A percentile compares a stretch with the other conserved stretches of the same genome.
Conservation (phyloP, 2,113 vertebrate genomes). For the Thamnophis sirtalis region DNA sequence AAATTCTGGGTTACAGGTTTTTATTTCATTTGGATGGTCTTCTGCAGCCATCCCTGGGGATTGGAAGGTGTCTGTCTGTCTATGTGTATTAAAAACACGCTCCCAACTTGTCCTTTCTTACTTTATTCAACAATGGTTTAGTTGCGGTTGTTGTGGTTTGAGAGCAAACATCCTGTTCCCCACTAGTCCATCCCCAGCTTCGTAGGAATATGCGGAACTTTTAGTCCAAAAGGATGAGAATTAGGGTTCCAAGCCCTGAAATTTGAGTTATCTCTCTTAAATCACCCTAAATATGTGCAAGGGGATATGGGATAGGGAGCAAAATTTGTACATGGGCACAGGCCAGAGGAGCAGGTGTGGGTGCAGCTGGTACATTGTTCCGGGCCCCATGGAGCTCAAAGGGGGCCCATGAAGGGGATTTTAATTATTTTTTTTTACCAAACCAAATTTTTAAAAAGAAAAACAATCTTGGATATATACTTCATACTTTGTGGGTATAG, state of each 20-base stretch:
- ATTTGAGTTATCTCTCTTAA: not conserved
- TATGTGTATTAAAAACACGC: not conserved
- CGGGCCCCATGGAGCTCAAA: no score
- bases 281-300: not conserved
- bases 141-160: not conserved
- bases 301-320: not conserved
- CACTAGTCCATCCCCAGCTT: no score
- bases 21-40: not conserved
- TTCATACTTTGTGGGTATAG: no score
- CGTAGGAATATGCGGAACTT: not conserved
- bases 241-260: not conserved
- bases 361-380: no score
- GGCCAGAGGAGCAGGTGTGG: no score
- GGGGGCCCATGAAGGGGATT: no score
- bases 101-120: not conserved
- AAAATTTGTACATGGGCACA: not conserved
- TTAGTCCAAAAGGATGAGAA: not conserved
- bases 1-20: not conserved
- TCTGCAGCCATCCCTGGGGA: not conserved
- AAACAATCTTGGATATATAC: no score
- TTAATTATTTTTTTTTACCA: no score
- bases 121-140: not conserved
- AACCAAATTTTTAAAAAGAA: no score
- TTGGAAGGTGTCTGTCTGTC: not conserved
- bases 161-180: not conserved